Evolutionary conservation across 2,113 vertebrate species (phyloP).

Genomic region (Alligator mississippiensis): DNA sequence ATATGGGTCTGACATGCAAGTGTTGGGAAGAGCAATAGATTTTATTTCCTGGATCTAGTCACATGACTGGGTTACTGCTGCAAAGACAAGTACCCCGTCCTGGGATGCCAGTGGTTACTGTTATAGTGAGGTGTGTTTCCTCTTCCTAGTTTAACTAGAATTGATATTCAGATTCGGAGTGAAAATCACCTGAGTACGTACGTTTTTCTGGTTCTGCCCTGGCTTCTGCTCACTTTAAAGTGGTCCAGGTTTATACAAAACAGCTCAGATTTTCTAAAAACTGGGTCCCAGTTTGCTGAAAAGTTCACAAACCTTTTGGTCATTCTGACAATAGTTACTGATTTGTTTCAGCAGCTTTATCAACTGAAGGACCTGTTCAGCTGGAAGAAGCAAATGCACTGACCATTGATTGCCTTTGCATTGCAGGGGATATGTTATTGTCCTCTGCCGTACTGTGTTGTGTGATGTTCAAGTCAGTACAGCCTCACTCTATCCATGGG

Average conservation of each 20-base stretch:
- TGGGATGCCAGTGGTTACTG: conserved; percentile 19
- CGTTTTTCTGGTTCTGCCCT: conserved; percentile 71
- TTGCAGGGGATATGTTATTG: conserved; percentile 20
- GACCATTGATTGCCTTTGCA: conserved; percentile 29
- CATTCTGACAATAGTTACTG: conserved; percentile 59
- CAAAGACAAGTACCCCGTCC: neutral
- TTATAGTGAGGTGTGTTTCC: neutral
- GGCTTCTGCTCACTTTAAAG: conserved; percentile 67
- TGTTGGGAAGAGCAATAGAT: conserved; percentile 21
- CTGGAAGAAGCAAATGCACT: neutral
- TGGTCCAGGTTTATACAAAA: conserved; percentile 69
- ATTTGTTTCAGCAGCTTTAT: conserved; percentile 49
- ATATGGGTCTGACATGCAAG: conserved; percentile 4
- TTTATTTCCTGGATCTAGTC: conserved; percentile 30
- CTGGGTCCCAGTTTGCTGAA: conserved; percentile 63
- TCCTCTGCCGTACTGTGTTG: neutral
- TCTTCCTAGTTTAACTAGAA: conserved; percentile 56
- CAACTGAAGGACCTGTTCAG: conserved; percentile 26
- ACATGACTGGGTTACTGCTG: conserved; percentile 10
- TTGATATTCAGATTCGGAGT: conserved; percentile 60
- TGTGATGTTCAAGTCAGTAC: conserved; percentile 28
- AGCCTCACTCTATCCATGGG: conserved; percentile 22
- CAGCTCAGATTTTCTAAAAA: conserved; percentile 73
- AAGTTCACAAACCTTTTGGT: conserved; percentile 45
- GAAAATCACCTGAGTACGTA: conserved; percentile 65